Base-by-base conservation (phyloP, 2,797 vertebrate species). In the Myripristis murdjan region DNA sequence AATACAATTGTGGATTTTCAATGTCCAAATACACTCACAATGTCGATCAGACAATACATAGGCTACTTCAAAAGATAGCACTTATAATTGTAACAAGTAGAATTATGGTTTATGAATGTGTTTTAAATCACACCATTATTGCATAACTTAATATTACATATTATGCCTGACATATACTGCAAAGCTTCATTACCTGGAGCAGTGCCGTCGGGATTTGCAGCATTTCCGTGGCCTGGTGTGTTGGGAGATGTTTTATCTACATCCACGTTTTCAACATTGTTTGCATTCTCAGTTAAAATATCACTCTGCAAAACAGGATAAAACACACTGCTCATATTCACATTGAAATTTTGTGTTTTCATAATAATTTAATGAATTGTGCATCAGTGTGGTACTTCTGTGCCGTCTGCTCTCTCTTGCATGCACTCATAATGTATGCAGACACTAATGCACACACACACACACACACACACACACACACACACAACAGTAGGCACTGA, bases 141-240 rank as follows among this genome's bases (percentile, higher is more conserved):
- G 43, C 44, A 5, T 5, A 44, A 44, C 14, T 6, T 2, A 3
- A 16, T n/a, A n/a, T 16, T 6, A 16, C 43, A 16, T 44, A 11
- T 44, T 18, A 44, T 16, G 16, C 11, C 14, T 52, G 22, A 49
- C 9, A 12, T 22, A 22, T 3, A 39, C 26, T 62, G 1, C 66
- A 43, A 12, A 33, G 4, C 6, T 65, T 48, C 37, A 6, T 90
- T 95, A 98, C 97, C 98, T 95, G 96, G 95, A 75, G 95, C 93
- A 3, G 96, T 95, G 81, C 86, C 94, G 75, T 96, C 95, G 68
- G 95, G 95, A 77, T 95, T 94, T 0, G 91, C 91, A 68, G 94
- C 83, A 43, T 96, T 93, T 0, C 95, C 96, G 8, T 96, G 93
- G 18, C 94, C 92, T 52, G 96, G 95, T 15, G 95, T 96, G 77